Conservation (phyloP, 2,888 invertebrate genomes). For the Melanargia galathea region DNA sequence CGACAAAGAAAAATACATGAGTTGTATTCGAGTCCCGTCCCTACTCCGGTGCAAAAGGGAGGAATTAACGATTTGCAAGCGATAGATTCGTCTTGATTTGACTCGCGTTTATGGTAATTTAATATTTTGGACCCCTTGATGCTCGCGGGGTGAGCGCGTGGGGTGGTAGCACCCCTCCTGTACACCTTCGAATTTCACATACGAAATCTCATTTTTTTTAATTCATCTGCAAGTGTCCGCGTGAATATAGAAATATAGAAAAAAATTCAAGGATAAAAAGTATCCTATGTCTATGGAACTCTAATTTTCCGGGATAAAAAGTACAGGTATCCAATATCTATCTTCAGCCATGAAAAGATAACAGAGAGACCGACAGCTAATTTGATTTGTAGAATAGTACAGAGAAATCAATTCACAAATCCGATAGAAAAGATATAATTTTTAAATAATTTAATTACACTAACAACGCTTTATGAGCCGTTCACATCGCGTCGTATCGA, state of each 20-base stretch:
- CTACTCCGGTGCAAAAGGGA: slow-evolving; percentile 18
- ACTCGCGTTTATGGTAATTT: slow-evolving; percentile 73
- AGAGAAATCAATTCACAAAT: not conserved
- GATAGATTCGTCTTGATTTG: slow-evolving; percentile 69
- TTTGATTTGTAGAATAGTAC: too few species aligned
- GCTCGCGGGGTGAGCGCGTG: slow-evolving; percentile 41
- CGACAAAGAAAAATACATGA: not conserved
- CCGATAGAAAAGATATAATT: slow-evolving; percentile 10
- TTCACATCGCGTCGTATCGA: slow-evolving; percentile 36
- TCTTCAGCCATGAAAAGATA: too few species aligned
- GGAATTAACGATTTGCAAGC: slow-evolving; percentile 67
- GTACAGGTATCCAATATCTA: too few species aligned
- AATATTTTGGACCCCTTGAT: slow-evolving; percentile 56
- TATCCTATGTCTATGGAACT: too few species aligned
- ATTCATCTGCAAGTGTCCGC: too few species aligned
- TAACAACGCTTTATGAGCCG: slow-evolving; percentile 38
- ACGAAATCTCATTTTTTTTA: not conserved
- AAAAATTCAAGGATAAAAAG: too few species aligned
- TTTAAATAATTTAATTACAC: slow-evolving; percentile 38
- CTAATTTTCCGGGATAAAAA: too few species aligned
- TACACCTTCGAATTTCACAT: slow-evolving; percentile 18
- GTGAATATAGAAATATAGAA: too few species aligned
- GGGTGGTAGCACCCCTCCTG: slow-evolving; percentile 14
- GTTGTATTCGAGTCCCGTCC: not conserved
- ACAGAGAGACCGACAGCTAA: not conserved